These are phyloP conservation scores for Premnoplex brunnescens DNA, from an alignment of 2,797 vertebrate genomes.

Conservation along the genomic window DNA sequence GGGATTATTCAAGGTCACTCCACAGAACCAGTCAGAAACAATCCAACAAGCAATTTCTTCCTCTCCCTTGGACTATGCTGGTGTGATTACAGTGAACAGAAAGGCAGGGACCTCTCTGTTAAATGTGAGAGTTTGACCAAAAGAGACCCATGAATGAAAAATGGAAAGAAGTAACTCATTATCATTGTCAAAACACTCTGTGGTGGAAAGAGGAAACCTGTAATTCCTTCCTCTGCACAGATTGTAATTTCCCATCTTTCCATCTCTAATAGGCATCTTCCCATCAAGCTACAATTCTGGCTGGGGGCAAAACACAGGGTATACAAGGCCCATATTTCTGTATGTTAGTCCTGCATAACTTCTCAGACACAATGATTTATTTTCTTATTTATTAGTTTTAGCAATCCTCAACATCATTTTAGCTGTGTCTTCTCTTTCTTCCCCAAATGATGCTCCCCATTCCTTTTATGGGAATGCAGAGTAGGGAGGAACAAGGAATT, in stretches of 20 bases:
- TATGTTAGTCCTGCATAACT: neutral
- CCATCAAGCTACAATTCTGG: neutral
- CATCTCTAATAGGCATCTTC: neutral
- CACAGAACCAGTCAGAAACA: constrained; percentile 26
- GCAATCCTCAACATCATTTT: neutral
- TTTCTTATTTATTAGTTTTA: neutral
- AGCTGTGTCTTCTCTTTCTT: neutral
- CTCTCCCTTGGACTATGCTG: neutral
- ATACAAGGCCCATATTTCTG: neutral
- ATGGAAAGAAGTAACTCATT: neutral
- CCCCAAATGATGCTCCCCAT: neutral
- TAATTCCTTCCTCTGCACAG: neutral
- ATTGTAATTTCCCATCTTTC: neutral
- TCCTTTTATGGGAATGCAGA: neutral
- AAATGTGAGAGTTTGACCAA: neutral
- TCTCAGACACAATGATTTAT: neutral
- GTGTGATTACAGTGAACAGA: neutral
- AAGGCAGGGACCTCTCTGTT: neutral
- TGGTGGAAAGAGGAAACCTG: neutral
- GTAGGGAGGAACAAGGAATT: neutral
- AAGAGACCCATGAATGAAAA: fast-evolving
- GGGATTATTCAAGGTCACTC: constrained; percentile 1
- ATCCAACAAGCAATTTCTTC: neutral
- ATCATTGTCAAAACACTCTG: neutral
- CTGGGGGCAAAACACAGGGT: neutral